Base-by-base conservation (phyloP, 2,888 invertebrate genomes). In the Junonia oenone region DNA sequence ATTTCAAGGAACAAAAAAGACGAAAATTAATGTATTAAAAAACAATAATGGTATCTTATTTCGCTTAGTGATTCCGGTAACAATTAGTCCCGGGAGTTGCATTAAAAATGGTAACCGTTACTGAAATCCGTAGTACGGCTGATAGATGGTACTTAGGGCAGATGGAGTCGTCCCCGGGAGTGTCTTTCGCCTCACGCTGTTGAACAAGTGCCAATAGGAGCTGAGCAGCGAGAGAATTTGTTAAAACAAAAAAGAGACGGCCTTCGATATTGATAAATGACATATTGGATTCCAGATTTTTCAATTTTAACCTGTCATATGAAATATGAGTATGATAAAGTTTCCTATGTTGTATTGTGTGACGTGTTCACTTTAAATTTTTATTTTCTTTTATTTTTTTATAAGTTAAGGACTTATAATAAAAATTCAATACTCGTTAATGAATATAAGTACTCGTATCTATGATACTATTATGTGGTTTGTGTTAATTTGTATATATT, bases 121-220 rank as follows among this genome's bases (percentile, higher is more conserved):
- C 75, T 76, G 76, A 81, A 81, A 81, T 77, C 78, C 75, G 73
- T 75, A 72, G 75, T 75, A 74, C 71, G 66, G 65, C 75, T 81
- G 86, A 87, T 84, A 83, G 82, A 87, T 85, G 81, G 75, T 78
- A 79, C 81, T 86, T 81, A 81, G 79, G 75, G 77, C 77, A 82
- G 81, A 84, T 81, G 75, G 73, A 86, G 85, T 84, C 73, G 83
- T 74, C 74, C 88, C 86, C 88, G 62, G 57, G 86, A 83, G 88
- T 76, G 79, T 75, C 69, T 78, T 87, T 82, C 70, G 79, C 77
- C 79, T 64, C 81, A 76, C 79, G 65, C 74, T 74, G 85, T 83
- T 87, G 79, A 87, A 79, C 85, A 81, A 76, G 76, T 78, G 83
- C 83, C 86, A 84, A 84, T 81, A 76, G 76, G 75, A 74, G 73